Conservation (phyloP, 2,888 invertebrate species). For the Mesochorus sp. region DNA sequence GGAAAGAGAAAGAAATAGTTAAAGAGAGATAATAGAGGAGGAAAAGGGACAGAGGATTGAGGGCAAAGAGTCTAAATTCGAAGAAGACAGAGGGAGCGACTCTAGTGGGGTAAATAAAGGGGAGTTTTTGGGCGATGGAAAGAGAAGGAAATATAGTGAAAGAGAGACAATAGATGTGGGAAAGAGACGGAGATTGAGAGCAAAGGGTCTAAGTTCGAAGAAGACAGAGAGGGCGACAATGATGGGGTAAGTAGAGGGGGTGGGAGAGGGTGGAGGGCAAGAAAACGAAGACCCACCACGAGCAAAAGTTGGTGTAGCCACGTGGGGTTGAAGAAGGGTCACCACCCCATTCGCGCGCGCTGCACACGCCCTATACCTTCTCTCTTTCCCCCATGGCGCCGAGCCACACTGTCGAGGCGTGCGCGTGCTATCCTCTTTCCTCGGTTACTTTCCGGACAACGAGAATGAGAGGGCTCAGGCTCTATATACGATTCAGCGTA, state of each 20-base stretch:
- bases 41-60: neutral
- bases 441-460: constrained; percentile 39
- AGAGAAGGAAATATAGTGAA: constrained; percentile 24
- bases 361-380: constrained; percentile 47
- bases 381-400: constrained; percentile 51
- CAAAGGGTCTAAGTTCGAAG: neutral
- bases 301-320: constrained; percentile 38
- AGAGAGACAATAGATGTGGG: neutral
- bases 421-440: constrained; percentile 44
- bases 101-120: too few relatives aligned
- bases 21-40: neutral
- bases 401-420: constrained; percentile 62
- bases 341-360: constrained; percentile 12
- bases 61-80: neutral
- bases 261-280: constrained; percentile 22
- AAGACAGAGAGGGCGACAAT: constrained; percentile 34
- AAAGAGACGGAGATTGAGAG: constrained; percentile 1
- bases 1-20: constrained; percentile 34
- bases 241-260: constrained; percentile 12
- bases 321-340: constrained; percentile 43
- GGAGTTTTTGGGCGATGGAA: too few relatives aligned
- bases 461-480: constrained; percentile 60
- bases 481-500: constrained; percentile 53
- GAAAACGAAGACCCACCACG: constrained; percentile 24
- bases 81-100: constrained; percentile 15